phyloP scores from a whole-genome alignment of 2,888 invertebrate species.

The Slavum lentiscoides region DNA sequence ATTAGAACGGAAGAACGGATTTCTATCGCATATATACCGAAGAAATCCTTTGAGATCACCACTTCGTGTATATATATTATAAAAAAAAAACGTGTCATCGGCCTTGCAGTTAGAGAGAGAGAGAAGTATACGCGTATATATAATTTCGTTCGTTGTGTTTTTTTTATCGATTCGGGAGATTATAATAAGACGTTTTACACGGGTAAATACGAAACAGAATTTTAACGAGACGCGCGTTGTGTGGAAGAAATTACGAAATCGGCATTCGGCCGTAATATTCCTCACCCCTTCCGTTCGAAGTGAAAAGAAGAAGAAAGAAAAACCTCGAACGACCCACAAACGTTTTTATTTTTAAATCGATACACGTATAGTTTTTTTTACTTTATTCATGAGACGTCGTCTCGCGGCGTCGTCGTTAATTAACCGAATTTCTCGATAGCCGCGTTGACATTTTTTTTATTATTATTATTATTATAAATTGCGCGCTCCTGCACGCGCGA shows the following conservation, averaged over 20 bases:
- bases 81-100: too few relatives aligned
- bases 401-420: conserved; percentile 39
- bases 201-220: conserved; percentile 8
- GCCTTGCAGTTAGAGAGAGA: not conserved
- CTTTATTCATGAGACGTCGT: conserved; percentile 39
- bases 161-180: too few relatives aligned
- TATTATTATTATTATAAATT: too few relatives aligned
- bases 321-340: conserved; percentile 9
- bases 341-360: not conserved
- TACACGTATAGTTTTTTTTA: not conserved
- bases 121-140: too few relatives aligned
- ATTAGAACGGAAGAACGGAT: too few relatives aligned
- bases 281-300: too few relatives aligned
- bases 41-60: too few relatives aligned
- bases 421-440: conserved; percentile 39
- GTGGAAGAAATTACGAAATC: not conserved
- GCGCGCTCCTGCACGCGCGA: too few relatives aligned
- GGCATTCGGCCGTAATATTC: not conserved
- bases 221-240: conserved; percentile 18
- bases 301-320: not conserved
- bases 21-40: too few relatives aligned
- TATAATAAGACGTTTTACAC: not conserved
- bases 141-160: too few relatives aligned
- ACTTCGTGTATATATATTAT: too few relatives aligned
- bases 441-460: too few relatives aligned